Conservation (phyloP, 2,888 invertebrate species). For the Microctonus hyperodae region DNA sequence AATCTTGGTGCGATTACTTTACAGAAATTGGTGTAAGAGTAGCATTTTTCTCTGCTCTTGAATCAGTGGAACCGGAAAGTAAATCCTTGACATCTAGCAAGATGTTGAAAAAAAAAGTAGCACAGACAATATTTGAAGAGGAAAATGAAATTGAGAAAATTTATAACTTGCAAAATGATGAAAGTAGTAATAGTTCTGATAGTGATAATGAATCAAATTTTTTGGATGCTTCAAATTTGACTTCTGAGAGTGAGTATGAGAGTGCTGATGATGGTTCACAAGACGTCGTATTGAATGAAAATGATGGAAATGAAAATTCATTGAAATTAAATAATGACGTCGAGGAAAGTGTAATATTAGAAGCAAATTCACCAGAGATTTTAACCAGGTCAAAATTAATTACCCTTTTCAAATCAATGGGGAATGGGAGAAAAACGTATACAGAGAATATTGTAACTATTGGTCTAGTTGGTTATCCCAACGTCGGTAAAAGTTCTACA, state of each 20-base stretch:
- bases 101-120: constrained; percentile 48
- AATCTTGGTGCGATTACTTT: constrained; percentile 88
- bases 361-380: constrained; percentile 68
- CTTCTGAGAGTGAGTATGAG: constrained; percentile 48
- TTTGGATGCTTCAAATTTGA: constrained; percentile 39
- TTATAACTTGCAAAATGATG: constrained; percentile 41
- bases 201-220: constrained; percentile 40
- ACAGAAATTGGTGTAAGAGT: constrained; percentile 72
- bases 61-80: constrained; percentile 61
- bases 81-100: neutral
- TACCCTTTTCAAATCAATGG: constrained; percentile 72
- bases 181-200: constrained; percentile 45
- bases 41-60: constrained; percentile 91
- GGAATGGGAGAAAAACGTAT: constrained; percentile 64
- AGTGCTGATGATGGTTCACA: constrained; percentile 39
- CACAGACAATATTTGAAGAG: constrained; percentile 33
- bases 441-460: constrained; percentile 72
- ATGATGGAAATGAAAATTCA: constrained; percentile 39
- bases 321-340: constrained; percentile 48
- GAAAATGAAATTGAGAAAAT: constrained; percentile 41
- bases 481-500: constrained; percentile 99
- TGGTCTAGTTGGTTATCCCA: constrained; percentile 97
- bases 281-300: constrained; percentile 11
- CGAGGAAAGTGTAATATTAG: constrained; percentile 44
- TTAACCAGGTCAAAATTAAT: constrained; percentile 76